phyloP scores from a whole-genome alignment of 1,140 invertebrate species.

The Drosophila simulans region DNA sequence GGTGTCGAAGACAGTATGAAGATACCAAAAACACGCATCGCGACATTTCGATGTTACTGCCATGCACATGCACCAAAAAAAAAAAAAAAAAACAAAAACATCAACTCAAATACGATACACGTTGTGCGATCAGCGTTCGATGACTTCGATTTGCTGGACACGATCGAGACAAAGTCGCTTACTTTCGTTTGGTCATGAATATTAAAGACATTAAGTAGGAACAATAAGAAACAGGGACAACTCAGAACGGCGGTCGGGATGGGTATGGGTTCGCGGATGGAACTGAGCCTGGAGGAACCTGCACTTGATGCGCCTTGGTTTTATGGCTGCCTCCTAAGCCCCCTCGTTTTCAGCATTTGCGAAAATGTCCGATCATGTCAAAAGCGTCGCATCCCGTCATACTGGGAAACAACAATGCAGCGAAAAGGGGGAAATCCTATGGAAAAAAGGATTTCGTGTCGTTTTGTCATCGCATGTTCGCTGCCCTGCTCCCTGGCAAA shows the following conservation, averaged over 20 bases:
- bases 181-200: conserved; percentile 83
- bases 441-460: conserved; percentile 75
- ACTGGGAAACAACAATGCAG: conserved; percentile 44
- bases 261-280: conserved; percentile 20
- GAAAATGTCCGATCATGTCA: conserved; percentile 78
- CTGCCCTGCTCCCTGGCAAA: conserved; percentile 56
- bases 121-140: conserved; percentile 43
- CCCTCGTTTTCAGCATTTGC: conserved; percentile 38
- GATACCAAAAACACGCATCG: conserved; percentile 50
- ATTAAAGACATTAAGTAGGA: conserved; percentile 83
- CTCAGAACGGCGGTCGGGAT: conserved; percentile 15
- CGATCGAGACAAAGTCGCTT: conserved; percentile 81
- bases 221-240: conserved; percentile 62
- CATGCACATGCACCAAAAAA: conserved; percentile 26
- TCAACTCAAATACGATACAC: conserved; percentile 19
- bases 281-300: not conserved
- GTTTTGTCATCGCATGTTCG: conserved; percentile 79
- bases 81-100: not conserved
- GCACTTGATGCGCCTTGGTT: conserved; percentile 60
- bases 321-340: conserved; percentile 41
- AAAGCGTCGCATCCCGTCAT: conserved; percentile 58
- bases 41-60: conserved; percentile 31
- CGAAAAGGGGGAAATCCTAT: not conserved
- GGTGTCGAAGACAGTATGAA: conserved; percentile 13
- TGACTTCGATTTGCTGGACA: conserved; percentile 76